Evolutionary conservation across 1,140 invertebrate genomes (phyloP).

Genomic region (Hylyphantes graminicola): DNA sequence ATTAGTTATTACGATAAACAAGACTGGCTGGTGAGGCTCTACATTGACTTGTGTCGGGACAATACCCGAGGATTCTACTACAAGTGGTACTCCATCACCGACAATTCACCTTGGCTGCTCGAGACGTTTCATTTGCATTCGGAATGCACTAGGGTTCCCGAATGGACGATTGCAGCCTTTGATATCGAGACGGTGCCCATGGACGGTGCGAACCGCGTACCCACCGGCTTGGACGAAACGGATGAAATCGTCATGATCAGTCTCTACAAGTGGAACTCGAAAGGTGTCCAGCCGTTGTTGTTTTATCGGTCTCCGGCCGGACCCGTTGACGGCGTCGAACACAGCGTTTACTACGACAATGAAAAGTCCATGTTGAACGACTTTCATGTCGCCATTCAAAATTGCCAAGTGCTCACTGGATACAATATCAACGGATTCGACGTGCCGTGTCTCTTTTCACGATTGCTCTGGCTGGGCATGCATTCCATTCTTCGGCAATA

Average conservation of each 20-base stretch:
- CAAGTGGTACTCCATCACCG: slow-evolving; percentile 1
- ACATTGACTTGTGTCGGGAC: not conserved
- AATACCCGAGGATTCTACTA: slow-evolving; percentile 15
- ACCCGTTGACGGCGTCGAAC: not conserved
- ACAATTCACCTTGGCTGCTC: not conserved
- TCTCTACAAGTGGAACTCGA: not conserved
- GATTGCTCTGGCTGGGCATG: not conserved
- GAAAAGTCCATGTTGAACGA: slow-evolving; percentile 12
- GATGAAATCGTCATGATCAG: slow-evolving; percentile 38
- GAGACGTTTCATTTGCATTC: not conserved
- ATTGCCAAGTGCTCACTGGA: slow-evolving; percentile 14
- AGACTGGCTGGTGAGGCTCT: slow-evolving; percentile 6
- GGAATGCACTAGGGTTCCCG: not conserved
- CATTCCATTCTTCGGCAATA: not conserved
- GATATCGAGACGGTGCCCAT: slow-evolving; percentile 35
- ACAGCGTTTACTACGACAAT: not conserved
- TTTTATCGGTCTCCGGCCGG: not conserved
- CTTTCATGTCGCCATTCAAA: not conserved
- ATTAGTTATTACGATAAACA: slow-evolving; percentile 20
- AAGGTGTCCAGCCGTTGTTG: not conserved
- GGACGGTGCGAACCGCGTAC: not conserved
- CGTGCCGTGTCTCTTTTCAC: slow-evolving; percentile 18
- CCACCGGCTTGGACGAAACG: not conserved
- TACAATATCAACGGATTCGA: slow-evolving; percentile 41
- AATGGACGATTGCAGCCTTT: slow-evolving; percentile 7